phyloP scores from a whole-genome alignment of 1,140 invertebrate genomes.

The Procambarus clarkii region DNA sequence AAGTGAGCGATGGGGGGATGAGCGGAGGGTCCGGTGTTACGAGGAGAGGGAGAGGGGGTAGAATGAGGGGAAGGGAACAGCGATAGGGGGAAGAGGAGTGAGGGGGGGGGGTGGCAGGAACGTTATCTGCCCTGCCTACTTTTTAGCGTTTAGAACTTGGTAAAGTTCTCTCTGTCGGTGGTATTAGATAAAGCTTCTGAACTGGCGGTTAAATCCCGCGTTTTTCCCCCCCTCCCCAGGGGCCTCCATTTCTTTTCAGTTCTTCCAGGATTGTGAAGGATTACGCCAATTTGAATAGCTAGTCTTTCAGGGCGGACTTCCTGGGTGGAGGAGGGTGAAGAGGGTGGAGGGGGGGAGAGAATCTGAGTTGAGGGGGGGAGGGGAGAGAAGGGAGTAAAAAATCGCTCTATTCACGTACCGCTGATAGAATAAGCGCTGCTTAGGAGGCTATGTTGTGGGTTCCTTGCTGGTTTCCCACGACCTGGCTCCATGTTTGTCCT shows the following conservation, averaged over 20 bases:
- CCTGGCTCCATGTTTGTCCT: too few relatives aligned
- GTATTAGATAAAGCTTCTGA: conserved; percentile 55
- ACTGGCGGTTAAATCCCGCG: conserved; percentile 45
- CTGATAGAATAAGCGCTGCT: conserved; percentile 40
- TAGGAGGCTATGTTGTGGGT: conserved; percentile 1
- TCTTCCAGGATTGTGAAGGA: conserved; percentile 57
- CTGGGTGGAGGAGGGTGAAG: too few relatives aligned
- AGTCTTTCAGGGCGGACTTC: conserved; percentile 53
- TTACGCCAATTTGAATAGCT: conserved; percentile 63
- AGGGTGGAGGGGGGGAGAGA: too few relatives aligned
- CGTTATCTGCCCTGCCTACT: conserved; percentile 8
- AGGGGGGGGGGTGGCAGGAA: neutral
- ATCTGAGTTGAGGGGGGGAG: too few relatives aligned
- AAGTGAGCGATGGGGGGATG: too few relatives aligned
- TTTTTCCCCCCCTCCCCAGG: neutral
- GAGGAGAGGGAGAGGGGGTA: neutral
- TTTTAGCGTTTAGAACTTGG: conserved; percentile 26
- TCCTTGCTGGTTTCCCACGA: too few relatives aligned
- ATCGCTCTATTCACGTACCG: conserved; percentile 40
- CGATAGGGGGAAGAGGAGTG: neutral
- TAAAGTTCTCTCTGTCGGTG: conserved; percentile 17
- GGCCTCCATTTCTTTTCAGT: conserved; percentile 54
- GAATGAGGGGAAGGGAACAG: too few relatives aligned
- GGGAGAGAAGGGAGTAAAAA: conserved; percentile 22
- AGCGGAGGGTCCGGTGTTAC: too few relatives aligned